Evolutionary conservation across 1,140 invertebrate species (phyloP), one percentile per base, ranked within the genome.

Genomic region (Lethrus apterus): DNA sequence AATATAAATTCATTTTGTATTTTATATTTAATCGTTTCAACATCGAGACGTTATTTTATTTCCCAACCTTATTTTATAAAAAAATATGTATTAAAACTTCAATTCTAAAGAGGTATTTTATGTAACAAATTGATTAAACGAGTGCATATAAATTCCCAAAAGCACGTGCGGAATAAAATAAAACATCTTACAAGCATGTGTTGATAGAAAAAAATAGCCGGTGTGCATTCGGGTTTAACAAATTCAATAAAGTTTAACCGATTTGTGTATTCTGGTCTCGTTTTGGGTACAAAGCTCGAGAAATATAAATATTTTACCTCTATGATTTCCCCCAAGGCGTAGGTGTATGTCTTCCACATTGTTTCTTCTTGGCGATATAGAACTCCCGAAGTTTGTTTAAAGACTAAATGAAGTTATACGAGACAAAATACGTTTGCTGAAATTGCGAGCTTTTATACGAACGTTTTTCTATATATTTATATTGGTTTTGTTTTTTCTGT

Each of bases 381-480:
- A 36, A 20, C 10, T 20, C 4, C 4, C 1, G 15, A 20, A n/a
- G 17, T 36, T 20, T 8, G 13, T 36, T 26, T 26, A 26, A 26
- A 36, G 18, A 17, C 18, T 20, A 36, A 20, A 36, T 36, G 23
- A 21, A 36, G 34, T 36, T 36, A 36, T 36, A 36, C 17, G 34
- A 36, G 34, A 36, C 34, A 36, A n/a, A n/a, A n/a, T n/a, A n/a
- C n/a, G 34, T 36, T 36, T 36, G 34, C 23, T 36, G 34, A 36
- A 36, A 36, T 20, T 17, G 23, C 23, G 34, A 36, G 34, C 19
- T 36, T 20, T n/a, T n/a, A n/a, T n/a, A n/a, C n/a, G n/a, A n/a
- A n/a, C n/a, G n/a, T n/a, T n/a, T n/a, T n/a, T n/a, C n/a, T n/a
- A n/a, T n/a, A n/a, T n/a, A n/a, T n/a, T n/a, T n/a, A n/a, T n/a